These are phyloP conservation scores for Ischnus inquisitorius DNA, from an alignment of 2,888 invertebrate genomes.

Conservation along the genomic window DNA sequence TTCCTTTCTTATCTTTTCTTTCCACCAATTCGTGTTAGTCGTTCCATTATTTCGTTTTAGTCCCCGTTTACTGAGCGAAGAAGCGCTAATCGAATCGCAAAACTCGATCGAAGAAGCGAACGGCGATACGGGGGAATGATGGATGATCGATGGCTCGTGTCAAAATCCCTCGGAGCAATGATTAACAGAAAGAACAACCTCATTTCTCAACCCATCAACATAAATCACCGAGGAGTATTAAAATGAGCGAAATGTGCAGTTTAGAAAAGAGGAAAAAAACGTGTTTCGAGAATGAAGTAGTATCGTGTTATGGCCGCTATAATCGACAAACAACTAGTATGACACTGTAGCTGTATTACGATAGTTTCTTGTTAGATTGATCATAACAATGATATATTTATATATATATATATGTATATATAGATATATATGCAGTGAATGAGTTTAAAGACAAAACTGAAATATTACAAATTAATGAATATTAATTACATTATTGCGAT, in stretches of 20 bases:
- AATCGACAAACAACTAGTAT: conserved; percentile 72
- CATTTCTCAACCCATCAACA: conserved; percentile 54
- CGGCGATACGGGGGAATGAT: conserved; percentile 74
- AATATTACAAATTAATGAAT: conserved; percentile 83
- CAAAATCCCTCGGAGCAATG: conserved; percentile 68
- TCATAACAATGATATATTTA: conserved; percentile 66
- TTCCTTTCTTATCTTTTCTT: neutral
- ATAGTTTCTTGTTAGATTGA: conserved; percentile 58
- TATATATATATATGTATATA: conserved; percentile 44
- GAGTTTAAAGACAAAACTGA: conserved; percentile 74
- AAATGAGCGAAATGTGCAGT: conserved; percentile 43
- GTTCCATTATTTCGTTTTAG: neutral
- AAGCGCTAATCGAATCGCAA: conserved; percentile 69
- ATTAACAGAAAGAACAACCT: conserved; percentile 56
- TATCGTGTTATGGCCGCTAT: conserved; percentile 70
- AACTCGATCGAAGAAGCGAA: conserved; percentile 79
- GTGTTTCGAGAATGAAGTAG: conserved; percentile 64
- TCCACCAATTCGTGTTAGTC: neutral
- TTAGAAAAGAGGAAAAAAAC: neutral
- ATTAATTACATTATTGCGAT: conserved; percentile 85
- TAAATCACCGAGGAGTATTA: conserved; percentile 26
- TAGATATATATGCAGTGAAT: conserved; percentile 42
- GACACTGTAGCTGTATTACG: conserved; percentile 64
- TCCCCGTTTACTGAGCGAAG: neutral
- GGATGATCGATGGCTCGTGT: conserved; percentile 71